These are phyloP conservation scores for Noturus placidus DNA, from an alignment of 2,113 vertebrate species.

Conservation along the genomic window DNA sequence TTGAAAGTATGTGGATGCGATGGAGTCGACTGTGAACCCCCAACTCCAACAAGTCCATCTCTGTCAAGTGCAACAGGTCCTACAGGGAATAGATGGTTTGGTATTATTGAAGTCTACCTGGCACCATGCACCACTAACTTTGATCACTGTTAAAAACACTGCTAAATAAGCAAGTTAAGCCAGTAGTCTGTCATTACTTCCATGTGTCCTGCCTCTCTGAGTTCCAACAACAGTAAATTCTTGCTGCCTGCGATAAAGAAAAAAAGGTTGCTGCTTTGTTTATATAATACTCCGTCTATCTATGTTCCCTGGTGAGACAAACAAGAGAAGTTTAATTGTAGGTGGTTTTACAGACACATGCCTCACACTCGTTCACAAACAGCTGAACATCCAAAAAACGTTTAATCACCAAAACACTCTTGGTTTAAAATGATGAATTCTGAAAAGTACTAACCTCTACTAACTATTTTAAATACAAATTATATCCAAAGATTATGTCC, in stretches of 20 bases:
- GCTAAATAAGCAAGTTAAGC: slow-evolving; percentile 28
- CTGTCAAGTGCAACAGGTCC: slow-evolving; percentile 75
- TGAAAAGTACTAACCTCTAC: background rate
- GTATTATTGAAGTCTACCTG: background rate
- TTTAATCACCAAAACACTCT: background rate
- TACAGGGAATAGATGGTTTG: slow-evolving; percentile 55
- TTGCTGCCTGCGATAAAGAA: slow-evolving; percentile 11
- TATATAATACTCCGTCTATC: slow-evolving; percentile 13
- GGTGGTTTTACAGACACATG: slow-evolving; percentile 35
- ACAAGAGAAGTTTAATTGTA: slow-evolving; percentile 46
- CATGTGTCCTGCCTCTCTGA: background rate
- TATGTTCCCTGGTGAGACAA: slow-evolving; percentile 45
- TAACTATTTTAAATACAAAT: background rate
- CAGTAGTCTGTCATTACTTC: slow-evolving; percentile 41
- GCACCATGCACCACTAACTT: slow-evolving; percentile 24
- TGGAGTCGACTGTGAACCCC: slow-evolving; percentile 75
- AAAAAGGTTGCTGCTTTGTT: slow-evolving; percentile 23
- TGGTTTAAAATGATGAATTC: background rate
- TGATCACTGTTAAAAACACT: background rate
- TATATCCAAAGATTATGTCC: background rate
- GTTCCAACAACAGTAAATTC: slow-evolving; percentile 38
- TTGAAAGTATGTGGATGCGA: slow-evolving; percentile 72
- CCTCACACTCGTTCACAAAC: background rate
- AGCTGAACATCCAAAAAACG: background rate
- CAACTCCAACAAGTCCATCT: slow-evolving; percentile 73